Base-by-base conservation (phyloP, 64 coral and sea anemone species). In the Hydrozoanthus tunicans region DNA sequence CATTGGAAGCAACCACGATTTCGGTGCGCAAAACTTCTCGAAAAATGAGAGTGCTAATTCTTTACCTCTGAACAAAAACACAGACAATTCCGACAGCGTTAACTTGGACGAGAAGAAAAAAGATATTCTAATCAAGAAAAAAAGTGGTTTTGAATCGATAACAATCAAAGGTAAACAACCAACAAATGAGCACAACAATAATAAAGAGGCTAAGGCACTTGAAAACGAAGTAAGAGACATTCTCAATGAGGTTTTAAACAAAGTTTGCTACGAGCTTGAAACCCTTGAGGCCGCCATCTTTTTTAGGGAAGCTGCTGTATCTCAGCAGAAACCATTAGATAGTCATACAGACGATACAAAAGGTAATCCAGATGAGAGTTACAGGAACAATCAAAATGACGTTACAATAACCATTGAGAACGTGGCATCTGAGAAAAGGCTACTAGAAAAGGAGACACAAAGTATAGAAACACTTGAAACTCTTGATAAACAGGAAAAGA, bases 401-500 rank as follows among this genome's bases (percentile, higher is more conserved):
- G 56, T 12, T 3, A 12, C 8, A 32, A 25, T 58, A 68, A 59
- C 24, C 5, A 6, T 6, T 59, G 68, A 88, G 11, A 58, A 13
- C 7, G 15, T 27, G 20, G 5, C 54, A 8, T 73, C n/a, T 74
- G 67, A 88, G 60, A 74, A 58, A 73, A 51, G 24, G 8, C 24
- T 24, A 32, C 14, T 88, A 73, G 84, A 73, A 51, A 88, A 88
- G 51, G 55, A 88, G 74, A 88, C 84, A 6, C 84, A 88, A 73
- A 88, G 84, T 15, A 56, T 59, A 32, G 84, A 88, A 74, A 88
- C 84, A 11, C 13, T 74, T 54, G 84, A 88, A 61, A 74, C 84
- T 15, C 54, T 88, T 61, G 67, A 15, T 15, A 25, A 88, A 58
- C n/a, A 74, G 58, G 69, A 88, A 59, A 88, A 88, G 68, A 73